Conservation (phyloP, 92 coral and sea anemone species). For the Porites evermanni region DNA sequence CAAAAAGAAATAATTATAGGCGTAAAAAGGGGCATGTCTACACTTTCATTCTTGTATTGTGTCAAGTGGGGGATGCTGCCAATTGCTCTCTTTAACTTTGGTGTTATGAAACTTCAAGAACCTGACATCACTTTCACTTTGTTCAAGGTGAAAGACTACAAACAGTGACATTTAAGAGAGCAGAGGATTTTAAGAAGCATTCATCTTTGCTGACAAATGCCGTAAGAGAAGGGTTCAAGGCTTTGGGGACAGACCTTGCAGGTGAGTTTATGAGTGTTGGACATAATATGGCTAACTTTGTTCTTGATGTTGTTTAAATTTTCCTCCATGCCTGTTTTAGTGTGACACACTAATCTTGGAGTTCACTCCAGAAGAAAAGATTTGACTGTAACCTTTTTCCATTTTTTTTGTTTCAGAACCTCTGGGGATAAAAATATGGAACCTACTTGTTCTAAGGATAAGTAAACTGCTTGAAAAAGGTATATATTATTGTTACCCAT, state of each 20-base stretch:
- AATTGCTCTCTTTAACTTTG: not conserved
- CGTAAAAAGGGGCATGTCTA: not conserved
- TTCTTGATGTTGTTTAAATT: too few relatives aligned
- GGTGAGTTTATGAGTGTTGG: slow-evolving; percentile 38
- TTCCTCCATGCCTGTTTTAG: too few relatives aligned
- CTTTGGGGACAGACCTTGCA: slow-evolving; percentile 71
- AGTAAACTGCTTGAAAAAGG: slow-evolving; percentile 66
- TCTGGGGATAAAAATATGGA: slow-evolving; percentile 69
- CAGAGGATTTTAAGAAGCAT: slow-evolving; percentile 70
- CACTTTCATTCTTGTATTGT: not conserved
- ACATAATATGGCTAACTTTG: too few relatives aligned
- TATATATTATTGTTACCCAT: not conserved
- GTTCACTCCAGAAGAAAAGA: too few relatives aligned
- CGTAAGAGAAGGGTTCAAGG: slow-evolving; percentile 73
- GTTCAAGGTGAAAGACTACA: slow-evolving; percentile 45
- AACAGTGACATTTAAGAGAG: slow-evolving; percentile 60
- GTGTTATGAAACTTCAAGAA: not conserved
- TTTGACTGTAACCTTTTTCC: not conserved
- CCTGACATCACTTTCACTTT: not conserved
- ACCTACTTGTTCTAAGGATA: slow-evolving; percentile 58
- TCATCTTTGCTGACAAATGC: slow-evolving; percentile 67
- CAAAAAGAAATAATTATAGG: not conserved
- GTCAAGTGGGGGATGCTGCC: too few relatives aligned
- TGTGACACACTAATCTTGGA: too few relatives aligned
- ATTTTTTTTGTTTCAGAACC: slow-evolving; percentile 43